Evolutionary conservation across 2,888 invertebrate species (phyloP).

Genomic region (Drosophila yooni): DNA sequence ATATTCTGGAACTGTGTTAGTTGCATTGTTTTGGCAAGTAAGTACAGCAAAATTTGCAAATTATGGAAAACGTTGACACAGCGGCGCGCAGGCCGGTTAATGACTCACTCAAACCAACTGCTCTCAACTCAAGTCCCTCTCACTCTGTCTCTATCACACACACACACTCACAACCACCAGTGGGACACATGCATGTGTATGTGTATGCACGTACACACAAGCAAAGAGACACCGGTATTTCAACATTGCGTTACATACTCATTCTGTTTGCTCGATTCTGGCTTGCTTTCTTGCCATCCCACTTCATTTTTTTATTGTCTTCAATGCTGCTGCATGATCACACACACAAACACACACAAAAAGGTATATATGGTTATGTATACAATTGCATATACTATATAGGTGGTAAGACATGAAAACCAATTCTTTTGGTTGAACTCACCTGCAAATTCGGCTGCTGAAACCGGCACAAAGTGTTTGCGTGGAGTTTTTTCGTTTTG

Average conservation of each 20-base stretch:
- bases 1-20: slow-evolving; percentile 29
- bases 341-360: not conserved
- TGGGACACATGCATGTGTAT: slow-evolving; percentile 2
- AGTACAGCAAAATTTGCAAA: slow-evolving; percentile 31
- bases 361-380: slow-evolving; percentile 12
- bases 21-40: slow-evolving; percentile 45
- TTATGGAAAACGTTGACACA: slow-evolving; percentile 42
- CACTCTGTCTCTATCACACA: slow-evolving; percentile 12
- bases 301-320: slow-evolving; percentile 53
- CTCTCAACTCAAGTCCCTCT: slow-evolving; percentile 45
- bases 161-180: slow-evolving; percentile 16
- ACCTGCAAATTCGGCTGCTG: slow-evolving; percentile 56
- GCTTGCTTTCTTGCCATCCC: slow-evolving; percentile 49
- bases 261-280: slow-evolving; percentile 45
- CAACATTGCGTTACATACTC: slow-evolving; percentile 65
- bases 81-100: slow-evolving; percentile 68
- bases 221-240: slow-evolving; percentile 67
- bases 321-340: slow-evolving; percentile 55
- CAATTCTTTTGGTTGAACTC: slow-evolving; percentile 44
- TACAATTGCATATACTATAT: slow-evolving; percentile 14
- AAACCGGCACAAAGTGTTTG: slow-evolving; percentile 58
- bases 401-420: slow-evolving; percentile 27
- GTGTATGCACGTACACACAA: not conserved
- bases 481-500: slow-evolving; percentile 47
- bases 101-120: slow-evolving; percentile 69